Evolutionary conservation across 2,113 vertebrate species (phyloP).

Genomic region (Leptodactylus fuscus): DNA sequence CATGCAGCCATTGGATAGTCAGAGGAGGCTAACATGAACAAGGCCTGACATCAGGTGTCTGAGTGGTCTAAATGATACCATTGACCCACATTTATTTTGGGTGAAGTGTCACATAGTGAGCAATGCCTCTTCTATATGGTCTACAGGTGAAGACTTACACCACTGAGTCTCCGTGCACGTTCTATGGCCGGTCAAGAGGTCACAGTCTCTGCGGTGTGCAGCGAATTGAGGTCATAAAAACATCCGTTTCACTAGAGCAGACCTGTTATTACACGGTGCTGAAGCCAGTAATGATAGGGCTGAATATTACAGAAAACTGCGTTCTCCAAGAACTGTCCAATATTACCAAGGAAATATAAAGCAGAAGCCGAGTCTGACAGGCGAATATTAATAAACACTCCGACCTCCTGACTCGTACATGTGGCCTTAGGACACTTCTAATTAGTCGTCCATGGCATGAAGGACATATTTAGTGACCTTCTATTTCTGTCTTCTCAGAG

Average conservation of each 20-base stretch:
- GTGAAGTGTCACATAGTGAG: not conserved
- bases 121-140: too few relatives aligned
- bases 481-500: not conserved
- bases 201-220: not conserved
- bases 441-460: not conserved
- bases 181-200: not conserved
- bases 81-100: not conserved
- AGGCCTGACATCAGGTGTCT: too few relatives aligned
- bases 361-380: not conserved
- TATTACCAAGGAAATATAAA: conserved; percentile 2
- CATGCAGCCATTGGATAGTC: too few relatives aligned
- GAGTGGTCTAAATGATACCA: too few relatives aligned
- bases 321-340: not conserved
- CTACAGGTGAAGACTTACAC: too few relatives aligned
- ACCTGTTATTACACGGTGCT: conserved; percentile 26
- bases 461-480: not conserved
- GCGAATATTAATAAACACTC: not conserved
- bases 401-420: not conserved
- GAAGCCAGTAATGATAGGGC: conserved; percentile 41
- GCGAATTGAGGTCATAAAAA: conserved; percentile 40
- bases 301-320: conserved; percentile 9
- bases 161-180: too few relatives aligned
- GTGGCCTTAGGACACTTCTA: not conserved
- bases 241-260: not conserved
- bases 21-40: too few relatives aligned